Evolutionary conservation across 2,888 invertebrate genomes (phyloP).

Genomic region (Andrena dorsata): DNA sequence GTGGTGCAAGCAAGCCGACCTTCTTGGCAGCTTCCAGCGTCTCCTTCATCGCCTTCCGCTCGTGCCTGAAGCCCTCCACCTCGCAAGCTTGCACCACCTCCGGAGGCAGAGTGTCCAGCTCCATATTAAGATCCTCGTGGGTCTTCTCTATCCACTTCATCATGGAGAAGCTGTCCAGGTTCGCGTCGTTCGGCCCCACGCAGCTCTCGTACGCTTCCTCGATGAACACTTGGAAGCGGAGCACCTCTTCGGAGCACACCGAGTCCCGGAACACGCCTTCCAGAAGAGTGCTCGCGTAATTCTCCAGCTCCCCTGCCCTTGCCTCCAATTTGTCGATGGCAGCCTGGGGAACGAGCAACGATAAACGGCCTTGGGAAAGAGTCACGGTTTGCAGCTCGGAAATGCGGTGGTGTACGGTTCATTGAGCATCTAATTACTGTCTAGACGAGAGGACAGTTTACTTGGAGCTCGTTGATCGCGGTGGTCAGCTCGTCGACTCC

Average conservation of each 20-base stretch:
- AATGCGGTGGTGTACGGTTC: too few relatives aligned
- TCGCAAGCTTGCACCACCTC: slow-evolving; percentile 86
- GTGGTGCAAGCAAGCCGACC: slow-evolving; percentile 77
- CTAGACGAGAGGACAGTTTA: slow-evolving; percentile 76
- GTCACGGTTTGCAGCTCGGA: too few relatives aligned
- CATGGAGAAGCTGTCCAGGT: slow-evolving; percentile 86
- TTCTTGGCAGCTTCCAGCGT: slow-evolving; percentile 87
- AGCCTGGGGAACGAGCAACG: slow-evolving; percentile 56
- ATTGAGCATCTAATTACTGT: background rate
- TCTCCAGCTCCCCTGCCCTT: slow-evolving; percentile 86
- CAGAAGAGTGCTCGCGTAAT: slow-evolving; percentile 86
- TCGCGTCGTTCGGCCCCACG: slow-evolving; percentile 87
- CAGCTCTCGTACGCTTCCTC: slow-evolving; percentile 89
- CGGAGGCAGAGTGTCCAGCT: slow-evolving; percentile 87
- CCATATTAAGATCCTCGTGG: slow-evolving; percentile 85
- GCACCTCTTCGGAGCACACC: slow-evolving; percentile 86
- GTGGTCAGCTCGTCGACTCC: slow-evolving; percentile 84
- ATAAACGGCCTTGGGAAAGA: background rate
- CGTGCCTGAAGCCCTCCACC: slow-evolving; percentile 86
- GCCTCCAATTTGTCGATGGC: slow-evolving; percentile 84
- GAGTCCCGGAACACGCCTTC: slow-evolving; percentile 87
- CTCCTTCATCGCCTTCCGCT: slow-evolving; percentile 85
- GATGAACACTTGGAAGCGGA: slow-evolving; percentile 87
- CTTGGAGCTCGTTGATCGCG: slow-evolving; percentile 84
- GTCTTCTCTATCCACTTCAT: slow-evolving; percentile 87